These are phyloP conservation scores for Planiliza haematocheilus DNA, from an alignment of 2,113 vertebrate species.

Conservation along the genomic window DNA sequence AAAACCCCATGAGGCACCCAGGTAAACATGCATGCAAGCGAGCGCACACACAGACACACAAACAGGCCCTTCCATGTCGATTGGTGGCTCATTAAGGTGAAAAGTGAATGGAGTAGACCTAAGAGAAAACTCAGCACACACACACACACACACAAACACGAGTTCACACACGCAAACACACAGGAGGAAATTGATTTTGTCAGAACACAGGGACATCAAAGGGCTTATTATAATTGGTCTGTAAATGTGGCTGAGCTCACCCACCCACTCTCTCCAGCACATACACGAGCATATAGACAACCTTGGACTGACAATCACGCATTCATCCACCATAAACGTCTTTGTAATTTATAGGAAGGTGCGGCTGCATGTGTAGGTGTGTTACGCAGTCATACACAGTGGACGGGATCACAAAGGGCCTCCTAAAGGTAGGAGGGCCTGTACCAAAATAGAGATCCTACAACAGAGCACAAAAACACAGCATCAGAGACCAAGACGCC, in stretches of 20 bases:
- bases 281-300: conserved; percentile 37
- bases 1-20: conserved; percentile 28
- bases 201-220: conserved; percentile 76
- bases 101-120: conserved; percentile 49
- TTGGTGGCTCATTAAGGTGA: conserved; percentile 63
- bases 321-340: conserved; percentile 30
- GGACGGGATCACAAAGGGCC: conserved; percentile 38
- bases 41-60: conserved; percentile 20
- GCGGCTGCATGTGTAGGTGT: conserved; percentile 28
- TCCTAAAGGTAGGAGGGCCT: conserved; percentile 25
- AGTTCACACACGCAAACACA: conserved; percentile 45
- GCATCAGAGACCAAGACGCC: conserved; percentile 31
- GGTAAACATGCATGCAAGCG: conserved; percentile 1
- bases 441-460: conserved; percentile 40
- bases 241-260: conserved; percentile 67
- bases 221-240: conserved; percentile 78
- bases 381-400: background rate
- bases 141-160: conserved; percentile 10
- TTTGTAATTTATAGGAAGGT: conserved; percentile 16
- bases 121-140: conserved; percentile 30
- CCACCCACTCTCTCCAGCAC: conserved; percentile 50
- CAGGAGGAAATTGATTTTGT: conserved; percentile 74
- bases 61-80: conserved; percentile 35
- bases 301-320: conserved; percentile 34
- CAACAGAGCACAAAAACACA: conserved; percentile 38